Evolutionary conservation across 2,888 invertebrate species (phyloP), one percentile per base, ranked within the genome.

Genomic region (Dexiosoma caninum): DNA sequence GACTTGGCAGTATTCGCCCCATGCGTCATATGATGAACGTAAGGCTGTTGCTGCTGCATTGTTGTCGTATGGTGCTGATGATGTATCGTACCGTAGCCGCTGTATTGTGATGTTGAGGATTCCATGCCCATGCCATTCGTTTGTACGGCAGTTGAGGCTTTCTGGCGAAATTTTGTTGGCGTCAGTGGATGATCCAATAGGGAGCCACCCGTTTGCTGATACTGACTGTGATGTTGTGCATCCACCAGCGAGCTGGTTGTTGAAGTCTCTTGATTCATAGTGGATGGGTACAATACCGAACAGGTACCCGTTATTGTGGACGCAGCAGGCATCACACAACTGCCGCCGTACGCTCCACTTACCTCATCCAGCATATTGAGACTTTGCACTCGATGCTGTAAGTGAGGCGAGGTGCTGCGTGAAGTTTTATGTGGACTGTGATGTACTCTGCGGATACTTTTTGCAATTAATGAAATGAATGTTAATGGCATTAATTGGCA

Each of bases 341-440:
- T 78, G 14, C 70, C 76, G 27, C 76, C 78, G 23, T 77, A 83
- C 27, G 78, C 79, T 23, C 84, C 84, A 37, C 85, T 84, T 60
- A 84, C 76, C 67, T 90, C 90, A 78, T 90, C 90, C 87, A 90
- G 87, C 83, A 90, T 82, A 85, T 89, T 90, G 76, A 89, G 86
- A 80, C 87, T 88, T 86, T 90, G 90, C 85, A 89, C 89, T 84
- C 90, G 86, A 83, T 89, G 90, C 85, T 89, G 89, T 81, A 89
- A 85, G 83, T 90, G 89, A 42, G 90, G 90, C 85, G 90, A 90
- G 81, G 89, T 90, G 86, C 90, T 90, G 75, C 90, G 88, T 77
- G 90, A 90, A 19, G 89, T 89, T 71, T 89, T 89, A 85, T 90
- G 90, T 49, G 90, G 90, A 86, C 90, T 90, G 72, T 90, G 89